A percentile compares a stretch with the other conserved stretches of the same genome.
Conservation (phyloP, 1,140 invertebrate genomes). For the Drosophila serrata region DNA sequence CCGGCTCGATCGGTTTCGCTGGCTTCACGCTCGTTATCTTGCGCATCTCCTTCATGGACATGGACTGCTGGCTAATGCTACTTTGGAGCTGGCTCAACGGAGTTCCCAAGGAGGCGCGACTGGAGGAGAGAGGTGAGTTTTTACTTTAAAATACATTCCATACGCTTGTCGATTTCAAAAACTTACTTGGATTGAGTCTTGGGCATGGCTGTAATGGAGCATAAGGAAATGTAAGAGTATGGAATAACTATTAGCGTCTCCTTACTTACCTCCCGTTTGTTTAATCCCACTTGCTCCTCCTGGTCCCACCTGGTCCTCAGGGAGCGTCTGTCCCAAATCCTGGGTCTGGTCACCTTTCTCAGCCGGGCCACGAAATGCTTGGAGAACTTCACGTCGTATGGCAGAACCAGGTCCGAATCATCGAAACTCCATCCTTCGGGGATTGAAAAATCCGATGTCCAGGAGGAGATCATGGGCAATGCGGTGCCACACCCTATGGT, state of each 20-base stretch:
- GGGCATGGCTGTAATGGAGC: slow-evolving; percentile 22
- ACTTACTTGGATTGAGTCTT: slow-evolving; percentile 65
- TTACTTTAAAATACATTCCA: not conserved
- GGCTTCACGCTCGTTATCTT: slow-evolving; percentile 83
- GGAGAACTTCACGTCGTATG: slow-evolving; percentile 92
- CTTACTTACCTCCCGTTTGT: slow-evolving; percentile 49
- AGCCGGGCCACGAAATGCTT: slow-evolving; percentile 94
- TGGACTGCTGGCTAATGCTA: slow-evolving; percentile 68
- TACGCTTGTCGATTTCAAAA: not conserved
- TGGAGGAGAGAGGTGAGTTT: slow-evolving; percentile 8
- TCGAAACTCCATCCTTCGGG: too few relatives aligned
- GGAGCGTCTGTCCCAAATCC: slow-evolving; percentile 53
- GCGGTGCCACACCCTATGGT: too few relatives aligned
- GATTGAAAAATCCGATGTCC: too few relatives aligned
- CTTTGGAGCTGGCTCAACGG: slow-evolving; percentile 76
- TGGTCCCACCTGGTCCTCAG: slow-evolving; percentile 22
- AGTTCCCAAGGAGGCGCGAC: slow-evolving; percentile 64
- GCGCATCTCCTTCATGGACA: slow-evolving; percentile 79
- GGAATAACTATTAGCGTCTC: too few relatives aligned
- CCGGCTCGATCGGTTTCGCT: slow-evolving; percentile 91
- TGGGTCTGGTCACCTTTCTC: slow-evolving; percentile 88
- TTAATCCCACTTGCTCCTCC: slow-evolving; percentile 34
- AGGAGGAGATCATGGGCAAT: too few relatives aligned
- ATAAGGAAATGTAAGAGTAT: not conserved
- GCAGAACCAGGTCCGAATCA: slow-evolving; percentile 89